These are phyloP conservation scores for Dinomys branickii DNA, from an alignment of 2,113 vertebrate genomes.

Conservation along the genomic window DNA sequence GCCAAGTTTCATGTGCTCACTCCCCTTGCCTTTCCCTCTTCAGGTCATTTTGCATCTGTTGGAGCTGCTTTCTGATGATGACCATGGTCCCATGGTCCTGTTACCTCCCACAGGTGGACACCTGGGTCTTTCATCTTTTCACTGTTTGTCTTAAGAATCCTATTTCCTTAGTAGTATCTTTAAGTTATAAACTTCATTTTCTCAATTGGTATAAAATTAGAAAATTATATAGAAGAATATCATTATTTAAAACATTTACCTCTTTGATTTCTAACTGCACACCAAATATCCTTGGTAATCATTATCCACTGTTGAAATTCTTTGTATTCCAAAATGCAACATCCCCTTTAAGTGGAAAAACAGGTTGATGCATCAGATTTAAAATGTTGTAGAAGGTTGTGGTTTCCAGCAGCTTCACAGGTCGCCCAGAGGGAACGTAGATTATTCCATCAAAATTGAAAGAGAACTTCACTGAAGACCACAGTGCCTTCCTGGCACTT, in stretches of 20 bases:
- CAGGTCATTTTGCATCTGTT: rapidly evolving
- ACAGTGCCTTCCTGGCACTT: not conserved
- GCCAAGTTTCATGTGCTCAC: rapidly evolving
- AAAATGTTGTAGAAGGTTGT: not conserved
- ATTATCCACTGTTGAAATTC: not conserved
- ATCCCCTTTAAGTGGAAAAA: not conserved
- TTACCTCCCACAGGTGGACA: too few relatives aligned
- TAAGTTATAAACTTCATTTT: not conserved
- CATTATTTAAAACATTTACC: not conserved
- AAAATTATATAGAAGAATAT: not conserved
- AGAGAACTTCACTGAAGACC: too few relatives aligned
- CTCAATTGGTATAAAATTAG: not conserved
- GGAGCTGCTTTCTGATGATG: not conserved
- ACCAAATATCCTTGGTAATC: not conserved
- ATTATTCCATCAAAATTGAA: not conserved
- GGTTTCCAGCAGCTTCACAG: not conserved
- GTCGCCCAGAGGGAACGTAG: not conserved
- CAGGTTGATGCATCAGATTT: not conserved
- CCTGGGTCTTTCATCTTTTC: not conserved
- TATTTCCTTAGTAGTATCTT: not conserved
- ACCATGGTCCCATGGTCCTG: rapidly evolving
- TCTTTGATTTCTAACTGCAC: rapidly evolving
- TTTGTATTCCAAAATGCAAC: not conserved
- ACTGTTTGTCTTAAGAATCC: not conserved
- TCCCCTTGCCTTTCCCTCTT: rapidly evolving